These are phyloP conservation scores for Drosophila jambulina DNA, from an alignment of 1,140 invertebrate species.

Conservation along the genomic window DNA sequence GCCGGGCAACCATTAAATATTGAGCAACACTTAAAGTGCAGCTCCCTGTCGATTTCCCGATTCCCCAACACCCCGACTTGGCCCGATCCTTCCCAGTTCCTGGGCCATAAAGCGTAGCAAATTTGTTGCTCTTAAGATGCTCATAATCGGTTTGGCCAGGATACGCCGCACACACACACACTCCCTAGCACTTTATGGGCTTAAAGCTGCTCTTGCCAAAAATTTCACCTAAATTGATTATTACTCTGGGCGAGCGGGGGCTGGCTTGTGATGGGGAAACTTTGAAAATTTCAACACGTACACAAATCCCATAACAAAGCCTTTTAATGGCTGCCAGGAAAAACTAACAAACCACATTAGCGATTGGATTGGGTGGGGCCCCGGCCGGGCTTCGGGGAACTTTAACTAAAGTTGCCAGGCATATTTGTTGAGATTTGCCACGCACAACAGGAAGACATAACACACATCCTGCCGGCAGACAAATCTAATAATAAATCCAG, in stretches of 20 bases:
- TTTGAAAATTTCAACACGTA: constrained; percentile 82
- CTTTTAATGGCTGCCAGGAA: constrained; percentile 78
- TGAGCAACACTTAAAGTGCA: constrained; percentile 56
- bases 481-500: constrained; percentile 83
- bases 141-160: constrained; percentile 72
- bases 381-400: constrained; percentile 19
- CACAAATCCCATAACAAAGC: constrained; percentile 82
- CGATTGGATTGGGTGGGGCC: constrained; percentile 18
- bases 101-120: constrained; percentile 62
- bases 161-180: constrained; percentile 8
- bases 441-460: constrained; percentile 62
- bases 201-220: constrained; percentile 71
- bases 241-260: constrained; percentile 41
- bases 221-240: constrained; percentile 78
- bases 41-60: neutral
- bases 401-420: constrained; percentile 69
- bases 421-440: constrained; percentile 75
- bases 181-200: constrained; percentile 54
- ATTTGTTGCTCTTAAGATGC: constrained; percentile 72
- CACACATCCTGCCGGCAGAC: constrained; percentile 64
- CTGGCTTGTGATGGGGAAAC: constrained; percentile 29
- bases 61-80: neutral
- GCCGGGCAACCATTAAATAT: constrained; percentile 47
- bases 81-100: neutral
- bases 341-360: constrained; percentile 82